A percentile compares a stretch with the other conserved stretches of the same genome.
These are phyloP conservation scores for Flabesymbios commensalis DNA, from an alignment of 2,888 invertebrate species.

Conservation along the genomic window DNA sequence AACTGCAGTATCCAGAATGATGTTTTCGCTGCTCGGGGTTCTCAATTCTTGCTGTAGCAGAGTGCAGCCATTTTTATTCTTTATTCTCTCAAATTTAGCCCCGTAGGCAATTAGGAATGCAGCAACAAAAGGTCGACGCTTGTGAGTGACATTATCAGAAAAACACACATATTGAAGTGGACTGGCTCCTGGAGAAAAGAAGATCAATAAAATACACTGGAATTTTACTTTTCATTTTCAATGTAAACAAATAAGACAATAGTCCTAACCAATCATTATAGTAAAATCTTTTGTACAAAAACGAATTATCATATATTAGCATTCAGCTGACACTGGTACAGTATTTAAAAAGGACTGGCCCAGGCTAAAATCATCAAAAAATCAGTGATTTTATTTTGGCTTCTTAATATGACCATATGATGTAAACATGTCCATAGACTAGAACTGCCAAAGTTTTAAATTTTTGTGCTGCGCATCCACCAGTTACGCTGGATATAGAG, in stretches of 20 bases:
- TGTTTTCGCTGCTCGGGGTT: constrained; percentile 26
- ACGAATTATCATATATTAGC: no score
- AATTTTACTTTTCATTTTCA: background rate
- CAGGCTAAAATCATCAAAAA: no score
- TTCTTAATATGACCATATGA: no score
- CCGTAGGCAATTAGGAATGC: constrained; percentile 55
- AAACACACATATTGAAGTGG: constrained; percentile 57
- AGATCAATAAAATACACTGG: background rate
- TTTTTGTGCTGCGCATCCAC: no score
- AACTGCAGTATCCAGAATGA: constrained; percentile 41
- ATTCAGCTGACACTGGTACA: no score
- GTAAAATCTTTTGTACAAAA: no score
- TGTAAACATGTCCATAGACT: no score
- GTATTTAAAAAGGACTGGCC: no score
- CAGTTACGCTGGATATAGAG: no score
- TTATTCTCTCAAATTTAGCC: constrained; percentile 44
- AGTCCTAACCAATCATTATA: no score
- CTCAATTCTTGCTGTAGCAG: constrained; percentile 49
- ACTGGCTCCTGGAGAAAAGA: constrained; percentile 42
- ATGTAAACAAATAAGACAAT: background rate
- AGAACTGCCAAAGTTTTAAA: no score
- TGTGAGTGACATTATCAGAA: constrained; percentile 43
- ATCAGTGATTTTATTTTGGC: no score
- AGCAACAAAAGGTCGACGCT: constrained; percentile 49
- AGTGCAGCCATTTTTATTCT: constrained; percentile 44